Conservation (phyloP, 2,888 invertebrate species). For the Cosmia pyralina region DNA sequence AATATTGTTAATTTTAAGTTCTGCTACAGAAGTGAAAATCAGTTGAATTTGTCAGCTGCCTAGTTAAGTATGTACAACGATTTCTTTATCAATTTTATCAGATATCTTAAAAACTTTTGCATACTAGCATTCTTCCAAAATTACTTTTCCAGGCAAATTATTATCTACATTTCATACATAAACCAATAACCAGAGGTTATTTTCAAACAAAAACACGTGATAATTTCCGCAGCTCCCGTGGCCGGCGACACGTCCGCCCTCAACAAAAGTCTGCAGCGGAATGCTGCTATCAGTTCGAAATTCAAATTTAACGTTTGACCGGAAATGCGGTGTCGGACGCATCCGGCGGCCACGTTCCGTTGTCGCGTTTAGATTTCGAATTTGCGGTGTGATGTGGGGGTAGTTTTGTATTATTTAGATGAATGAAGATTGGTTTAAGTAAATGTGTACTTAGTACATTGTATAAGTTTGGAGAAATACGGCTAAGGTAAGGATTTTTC, state of each 20-base stretch:
- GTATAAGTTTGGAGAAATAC: background rate
- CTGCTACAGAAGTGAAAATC: no score
- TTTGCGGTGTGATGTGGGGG: slow-evolving; percentile 46
- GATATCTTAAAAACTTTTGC: background rate
- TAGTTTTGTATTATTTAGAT: slow-evolving; percentile 23
- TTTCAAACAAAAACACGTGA: slow-evolving; percentile 53
- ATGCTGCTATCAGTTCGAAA: slow-evolving; percentile 84
- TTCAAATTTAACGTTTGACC: slow-evolving; percentile 88
- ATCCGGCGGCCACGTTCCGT: slow-evolving; percentile 76
- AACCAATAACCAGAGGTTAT: slow-evolving; percentile 38
- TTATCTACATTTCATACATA: background rate
- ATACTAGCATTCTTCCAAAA: background rate
- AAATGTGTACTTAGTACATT: background rate
- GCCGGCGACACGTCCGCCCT: slow-evolving; percentile 75
- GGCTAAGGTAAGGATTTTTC: background rate
- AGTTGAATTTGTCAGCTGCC: background rate
- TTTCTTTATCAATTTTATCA: background rate
- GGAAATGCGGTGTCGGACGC: slow-evolving; percentile 82
- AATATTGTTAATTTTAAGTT: background rate
- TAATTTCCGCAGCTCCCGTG: slow-evolving; percentile 76
- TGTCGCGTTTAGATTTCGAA: slow-evolving; percentile 68
- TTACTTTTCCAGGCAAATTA: no score
- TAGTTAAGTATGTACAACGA: no score
- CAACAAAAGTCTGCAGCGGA: slow-evolving; percentile 81
- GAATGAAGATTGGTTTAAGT: slow-evolving; percentile 14